These are phyloP conservation scores for Sturnira hondurensis DNA, from an alignment of 2,113 vertebrate species.

Conservation along the genomic window DNA sequence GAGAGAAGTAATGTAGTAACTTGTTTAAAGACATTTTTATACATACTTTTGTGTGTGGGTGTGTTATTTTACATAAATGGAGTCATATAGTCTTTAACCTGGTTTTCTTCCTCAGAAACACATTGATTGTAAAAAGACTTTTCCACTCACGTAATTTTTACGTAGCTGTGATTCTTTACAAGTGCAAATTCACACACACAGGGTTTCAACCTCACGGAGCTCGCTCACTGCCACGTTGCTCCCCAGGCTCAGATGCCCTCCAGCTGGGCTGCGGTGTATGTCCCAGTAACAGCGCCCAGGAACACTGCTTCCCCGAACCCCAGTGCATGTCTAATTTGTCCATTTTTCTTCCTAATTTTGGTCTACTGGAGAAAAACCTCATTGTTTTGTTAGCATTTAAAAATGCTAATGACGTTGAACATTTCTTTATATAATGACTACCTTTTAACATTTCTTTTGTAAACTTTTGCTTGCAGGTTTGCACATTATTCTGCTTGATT, in stretches of 20 bases:
- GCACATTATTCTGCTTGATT: not conserved
- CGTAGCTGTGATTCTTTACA: not conserved
- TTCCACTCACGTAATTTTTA: not conserved
- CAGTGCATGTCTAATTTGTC: not conserved
- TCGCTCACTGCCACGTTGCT: accelerated
- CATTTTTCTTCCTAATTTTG: not conserved
- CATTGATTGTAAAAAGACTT: not conserved
- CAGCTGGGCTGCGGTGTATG: accelerated
- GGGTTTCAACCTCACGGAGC: not conserved
- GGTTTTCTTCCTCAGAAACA: not conserved
- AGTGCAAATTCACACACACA: not conserved
- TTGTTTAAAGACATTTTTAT: not conserved
- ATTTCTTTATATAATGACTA: not conserved
- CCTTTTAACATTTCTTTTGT: not conserved
- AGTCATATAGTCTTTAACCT: not conserved
- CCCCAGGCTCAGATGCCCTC: not conserved
- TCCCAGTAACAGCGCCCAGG: not conserved
- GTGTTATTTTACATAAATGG: not conserved
- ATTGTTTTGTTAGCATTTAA: not conserved
- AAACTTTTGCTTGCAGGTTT: not conserved
- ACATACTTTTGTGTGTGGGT: not conserved
- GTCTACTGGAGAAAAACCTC: not conserved
- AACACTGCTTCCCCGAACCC: not conserved
- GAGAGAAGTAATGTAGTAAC: not conserved
- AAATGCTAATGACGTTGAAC: not conserved